Conservation (phyloP, 2,888 invertebrate genomes). For the Tipula confusa region DNA sequence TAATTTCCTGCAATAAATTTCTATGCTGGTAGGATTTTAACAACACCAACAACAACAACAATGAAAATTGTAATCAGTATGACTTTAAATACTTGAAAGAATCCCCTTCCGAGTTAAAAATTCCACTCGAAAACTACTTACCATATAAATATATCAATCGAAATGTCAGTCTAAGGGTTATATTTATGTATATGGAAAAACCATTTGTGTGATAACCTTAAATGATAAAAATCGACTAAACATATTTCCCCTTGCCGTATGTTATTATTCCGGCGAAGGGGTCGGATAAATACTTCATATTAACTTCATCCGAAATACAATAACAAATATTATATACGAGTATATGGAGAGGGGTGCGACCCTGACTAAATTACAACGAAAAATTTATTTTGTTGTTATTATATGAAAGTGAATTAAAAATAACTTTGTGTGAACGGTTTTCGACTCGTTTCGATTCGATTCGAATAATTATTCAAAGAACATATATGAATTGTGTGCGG, state of each 20-base stretch:
- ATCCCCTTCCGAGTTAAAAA: neutral
- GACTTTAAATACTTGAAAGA: neutral
- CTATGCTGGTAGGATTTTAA: neutral
- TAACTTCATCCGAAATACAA: neutral
- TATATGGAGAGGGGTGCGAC: conserved; percentile 14
- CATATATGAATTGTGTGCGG: neutral
- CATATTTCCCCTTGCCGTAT: neutral
- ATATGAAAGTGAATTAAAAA: neutral
- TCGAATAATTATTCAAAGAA: neutral
- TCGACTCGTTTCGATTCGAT: neutral
- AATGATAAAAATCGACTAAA: neutral
- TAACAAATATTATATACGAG: too few relatives aligned
- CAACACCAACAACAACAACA: too few relatives aligned
- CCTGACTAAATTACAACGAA: neutral
- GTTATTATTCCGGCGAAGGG: neutral
- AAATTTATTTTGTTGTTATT: neutral
- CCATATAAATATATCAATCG: neutral
- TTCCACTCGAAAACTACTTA: conserved; percentile 12
- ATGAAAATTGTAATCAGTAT: too few relatives aligned
- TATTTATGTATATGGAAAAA: neutral
- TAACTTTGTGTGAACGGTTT: conserved; percentile 3
- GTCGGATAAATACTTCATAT: neutral
- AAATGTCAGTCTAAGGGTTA: conserved; percentile 12
- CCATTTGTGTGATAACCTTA: conserved; percentile 3
- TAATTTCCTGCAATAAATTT: neutral